Evolutionary conservation across 2,113 vertebrate genomes (phyloP), one percentile per base, ranked within the genome.

Genomic region (Menura novaehollandiae): DNA sequence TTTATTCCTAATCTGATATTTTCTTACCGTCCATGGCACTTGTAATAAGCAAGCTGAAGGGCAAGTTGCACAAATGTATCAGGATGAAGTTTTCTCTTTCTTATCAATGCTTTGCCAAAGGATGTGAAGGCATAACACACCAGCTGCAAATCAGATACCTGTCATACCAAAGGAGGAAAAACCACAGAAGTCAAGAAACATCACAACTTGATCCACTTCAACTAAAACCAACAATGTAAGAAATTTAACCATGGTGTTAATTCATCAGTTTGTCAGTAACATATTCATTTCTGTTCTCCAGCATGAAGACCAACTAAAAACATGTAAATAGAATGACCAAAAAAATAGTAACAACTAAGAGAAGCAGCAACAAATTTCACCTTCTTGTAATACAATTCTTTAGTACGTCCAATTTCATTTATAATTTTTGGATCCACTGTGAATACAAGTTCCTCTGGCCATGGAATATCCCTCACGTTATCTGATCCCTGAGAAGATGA

Each of bases 1-100:
- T 75, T 82, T 64, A 62, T 28, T 59, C 47, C 51, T 75, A 16
- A 35, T 20, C 23, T 71, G 35, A 6, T 44, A 67, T 58, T 75
- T 93, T 59, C 97, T 94, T 97, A 99, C 99, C 97, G 97, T 74
- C 98, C 98, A 55, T 99, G 97, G 60, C 98, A 95, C 75, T 97
- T 99, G 81, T 99, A 99, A 96, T 98, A 99, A 37, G 99, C 98
- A 64, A 99, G 93, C 97, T 99, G 99, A 94, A 99, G 98, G 7
- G 99, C 99, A 82, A 99, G 98, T 94, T 99, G 99, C 78, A 99
- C 95, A 95, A 99, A 99, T 0, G 98, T 99, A 92, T 99, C 99
- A 0, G 99, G 99, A 89, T 99, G 99, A 87, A 99, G 97, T 30
- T 97, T 98, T 72, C 89, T 98, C 96, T 98, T 98, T 96, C 98